Evolutionary conservation across 2,888 invertebrate genomes (phyloP), one percentile per base, ranked within the genome.

Genomic region (Drosophila neonasuta): DNA sequence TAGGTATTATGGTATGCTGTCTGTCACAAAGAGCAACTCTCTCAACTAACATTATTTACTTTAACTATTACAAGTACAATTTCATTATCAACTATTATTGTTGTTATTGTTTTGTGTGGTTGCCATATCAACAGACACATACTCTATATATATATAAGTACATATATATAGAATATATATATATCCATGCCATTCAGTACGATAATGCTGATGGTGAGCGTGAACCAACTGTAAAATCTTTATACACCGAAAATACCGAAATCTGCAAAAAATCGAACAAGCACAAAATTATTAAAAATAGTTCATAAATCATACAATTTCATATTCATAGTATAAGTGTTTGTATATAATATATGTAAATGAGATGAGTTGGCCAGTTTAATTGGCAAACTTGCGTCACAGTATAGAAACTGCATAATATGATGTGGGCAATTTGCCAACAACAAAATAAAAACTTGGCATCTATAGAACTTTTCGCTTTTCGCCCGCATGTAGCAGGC

Each of bases 181-280:
- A 45, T 49, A 34, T 17, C 36, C 30, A 17, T 45, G 36, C 17
- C 52, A 42, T 48, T 91, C 89, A 93, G 90, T 93, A 93, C 71
- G 93, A 93, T 88, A 94, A 91, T 88, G 95, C 94, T 75, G 95
- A 95, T 78, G 94, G 93, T 86, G 95, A 94, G 90, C 95, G 94
- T 86, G 95, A 95, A 81, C 95, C 95, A 84, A 95, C 96, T 71
- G 96, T 96, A 91, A 97, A 97, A 93, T 97, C 97, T 92, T 97
- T 97, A 91, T 97, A 97, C 90, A 97, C 96, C 61, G 97, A 96
- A 91, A 97, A 97, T 68, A 97, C 97, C 85, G 96, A 96, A 82
- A 97, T 95, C 97, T 97, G 93, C 80, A 94, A 95, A 65, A 87
- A 87, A 80, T 87, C 82, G 48, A 68, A 69, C 60, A n/a, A 52